Evolutionary conservation across 1,140 invertebrate genomes (phyloP).

Genomic region (Magallana angulata): DNA sequence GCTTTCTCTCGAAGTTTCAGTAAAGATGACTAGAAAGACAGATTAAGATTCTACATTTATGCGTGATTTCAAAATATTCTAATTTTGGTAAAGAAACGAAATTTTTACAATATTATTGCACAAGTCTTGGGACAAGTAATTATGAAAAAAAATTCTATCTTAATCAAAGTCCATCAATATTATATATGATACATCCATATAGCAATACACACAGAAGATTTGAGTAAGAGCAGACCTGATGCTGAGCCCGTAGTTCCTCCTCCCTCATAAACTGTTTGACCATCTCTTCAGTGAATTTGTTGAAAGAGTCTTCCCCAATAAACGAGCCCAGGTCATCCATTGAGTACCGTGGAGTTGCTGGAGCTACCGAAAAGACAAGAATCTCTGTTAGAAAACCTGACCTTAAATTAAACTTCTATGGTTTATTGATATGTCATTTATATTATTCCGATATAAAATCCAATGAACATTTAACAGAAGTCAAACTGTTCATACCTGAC

Average conservation of each 20-base stretch:
- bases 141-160: too few relatives aligned
- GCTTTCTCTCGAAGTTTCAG: conserved; percentile 77
- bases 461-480: not conserved
- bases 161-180: too few relatives aligned
- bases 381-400: too few relatives aligned
- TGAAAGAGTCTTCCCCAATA: conserved; percentile 75
- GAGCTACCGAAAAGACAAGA: conserved; percentile 38
- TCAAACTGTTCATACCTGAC: conserved; percentile 51
- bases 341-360: conserved; percentile 53
- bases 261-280: conserved; percentile 79
- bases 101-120: not conserved
- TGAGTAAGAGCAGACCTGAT: conserved; percentile 65
- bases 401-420: too few relatives aligned
- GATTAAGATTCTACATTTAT: not conserved
- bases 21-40: conserved; percentile 53
- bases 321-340: conserved; percentile 70
- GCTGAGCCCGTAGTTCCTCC: conserved; percentile 76
- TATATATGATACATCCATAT: too few relatives aligned
- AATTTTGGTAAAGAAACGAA: too few relatives aligned
- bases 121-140: too few relatives aligned
- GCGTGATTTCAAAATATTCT: too few relatives aligned
- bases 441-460: not conserved
- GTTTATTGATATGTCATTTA: too few relatives aligned
- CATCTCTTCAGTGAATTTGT: conserved; percentile 77
- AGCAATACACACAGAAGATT: too few relatives aligned